Conservation (phyloP, 2,113 vertebrate species). For the Steatornis caripensis region DNA sequence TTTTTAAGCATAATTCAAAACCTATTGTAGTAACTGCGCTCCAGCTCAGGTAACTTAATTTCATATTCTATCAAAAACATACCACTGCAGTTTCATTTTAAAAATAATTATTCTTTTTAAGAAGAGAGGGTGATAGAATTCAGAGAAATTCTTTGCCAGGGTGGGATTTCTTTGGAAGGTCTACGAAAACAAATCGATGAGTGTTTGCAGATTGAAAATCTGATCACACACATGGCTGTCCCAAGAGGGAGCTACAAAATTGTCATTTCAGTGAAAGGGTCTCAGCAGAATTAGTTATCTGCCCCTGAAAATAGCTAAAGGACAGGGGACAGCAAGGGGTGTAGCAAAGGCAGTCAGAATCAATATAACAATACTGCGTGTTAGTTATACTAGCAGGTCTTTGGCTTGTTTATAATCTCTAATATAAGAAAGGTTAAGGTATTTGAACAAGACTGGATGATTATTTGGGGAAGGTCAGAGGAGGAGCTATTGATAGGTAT, state of each 20-base stretch:
- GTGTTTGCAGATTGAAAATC: conserved; percentile 21
- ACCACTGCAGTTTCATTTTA: neutral
- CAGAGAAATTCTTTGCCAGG: neutral
- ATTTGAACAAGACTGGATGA: neutral
- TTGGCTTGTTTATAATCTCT: neutral
- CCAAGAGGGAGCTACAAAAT: neutral
- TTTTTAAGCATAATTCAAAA: neutral
- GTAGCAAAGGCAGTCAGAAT: neutral
- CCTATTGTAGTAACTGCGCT: neutral
- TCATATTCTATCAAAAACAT: neutral
- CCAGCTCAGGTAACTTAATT: neutral
- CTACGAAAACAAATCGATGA: conserved; percentile 35
- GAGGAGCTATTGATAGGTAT: neutral
- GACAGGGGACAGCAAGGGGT: neutral
- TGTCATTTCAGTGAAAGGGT: neutral
- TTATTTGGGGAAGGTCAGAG: neutral
- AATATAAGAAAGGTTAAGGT: neutral
- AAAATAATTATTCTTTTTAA: neutral
- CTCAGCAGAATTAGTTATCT: neutral
- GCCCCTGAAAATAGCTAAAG: neutral
- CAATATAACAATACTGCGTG: neutral
- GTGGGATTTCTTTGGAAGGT: conserved; percentile 20
- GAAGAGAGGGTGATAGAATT: neutral
- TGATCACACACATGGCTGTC: neutral
- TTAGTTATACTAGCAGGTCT: neutral